A percentile compares a stretch with the other conserved stretches of the same genome.
Evolutionary conservation across 2,888 invertebrate species (phyloP).

Genomic region (Drosophila subquinaria): DNA sequence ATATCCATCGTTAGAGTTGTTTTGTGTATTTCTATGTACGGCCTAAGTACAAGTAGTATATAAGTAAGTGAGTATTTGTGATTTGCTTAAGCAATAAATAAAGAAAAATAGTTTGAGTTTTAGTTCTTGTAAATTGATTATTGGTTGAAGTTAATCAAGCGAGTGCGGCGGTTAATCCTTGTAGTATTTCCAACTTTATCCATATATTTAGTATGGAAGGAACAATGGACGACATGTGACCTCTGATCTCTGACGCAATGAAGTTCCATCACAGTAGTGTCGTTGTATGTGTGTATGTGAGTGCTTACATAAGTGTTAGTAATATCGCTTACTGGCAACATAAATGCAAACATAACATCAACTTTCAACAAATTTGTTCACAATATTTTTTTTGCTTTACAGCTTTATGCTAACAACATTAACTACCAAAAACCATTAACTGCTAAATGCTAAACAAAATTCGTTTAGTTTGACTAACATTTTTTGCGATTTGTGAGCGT

Average conservation of each 20-base stretch:
- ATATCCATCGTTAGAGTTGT: conserved; percentile 60
- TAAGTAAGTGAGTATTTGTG: conserved; percentile 31
- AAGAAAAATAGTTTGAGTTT: conserved; percentile 51
- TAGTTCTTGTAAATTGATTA: conserved; percentile 56
- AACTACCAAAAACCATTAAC: conserved; percentile 61
- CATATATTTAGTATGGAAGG: conserved; percentile 71
- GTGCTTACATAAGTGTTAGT: conserved; percentile 27
- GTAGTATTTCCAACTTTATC: conserved; percentile 11
- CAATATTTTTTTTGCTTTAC: conserved; percentile 16
- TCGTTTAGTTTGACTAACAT: conserved; percentile 50
- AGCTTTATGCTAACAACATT: conserved; percentile 44
- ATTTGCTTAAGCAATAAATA: conserved; percentile 56
- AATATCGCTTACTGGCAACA: conserved; percentile 58
- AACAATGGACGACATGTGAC: conserved; percentile 80
- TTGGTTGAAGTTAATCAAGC: conserved; percentile 48
- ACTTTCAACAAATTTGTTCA: conserved; percentile 52
- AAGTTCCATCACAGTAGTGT: conserved; percentile 52
- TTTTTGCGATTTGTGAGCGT: conserved; percentile 30
- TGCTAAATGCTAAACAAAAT: conserved; percentile 71
- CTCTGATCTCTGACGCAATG: conserved; percentile 17
- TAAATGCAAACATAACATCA: conserved; percentile 72
- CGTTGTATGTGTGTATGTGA: conserved; percentile 48
- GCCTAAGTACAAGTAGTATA: conserved; percentile 17
- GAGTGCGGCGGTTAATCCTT: conserved; percentile 59
- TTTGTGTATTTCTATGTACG: conserved; percentile 26